Conservation (phyloP, 2,113 vertebrate species). For the Pampusana beccarii region DNA sequence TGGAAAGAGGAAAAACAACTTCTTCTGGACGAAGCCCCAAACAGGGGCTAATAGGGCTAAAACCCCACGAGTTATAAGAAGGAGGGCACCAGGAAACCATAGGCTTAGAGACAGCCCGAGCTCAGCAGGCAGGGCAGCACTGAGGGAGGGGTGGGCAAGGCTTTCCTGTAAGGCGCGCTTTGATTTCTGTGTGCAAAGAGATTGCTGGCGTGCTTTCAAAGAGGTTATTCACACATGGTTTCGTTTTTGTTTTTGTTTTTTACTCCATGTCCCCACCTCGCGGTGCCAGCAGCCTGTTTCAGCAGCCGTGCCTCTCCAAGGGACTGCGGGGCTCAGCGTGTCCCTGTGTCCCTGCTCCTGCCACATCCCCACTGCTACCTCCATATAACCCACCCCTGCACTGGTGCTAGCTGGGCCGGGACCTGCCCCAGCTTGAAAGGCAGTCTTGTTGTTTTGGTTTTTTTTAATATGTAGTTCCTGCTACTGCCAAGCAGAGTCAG, state of each 20-base stretch:
- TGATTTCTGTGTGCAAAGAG: neutral
- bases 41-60: neutral
- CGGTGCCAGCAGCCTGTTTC: neutral
- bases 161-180: neutral
- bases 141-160: neutral
- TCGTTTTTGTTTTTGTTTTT: neutral
- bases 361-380: neutral
- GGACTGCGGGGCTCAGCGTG: rapidly evolving
- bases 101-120: neutral
- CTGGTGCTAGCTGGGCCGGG: neutral
- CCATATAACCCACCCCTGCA: rapidly evolving
- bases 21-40: neutral
- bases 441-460: neutral
- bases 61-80: neutral
- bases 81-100: neutral
- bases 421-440: neutral
- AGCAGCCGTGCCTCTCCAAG: neutral
- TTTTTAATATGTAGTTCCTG: neutral
- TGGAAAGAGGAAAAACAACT: neutral
- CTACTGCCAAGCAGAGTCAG: neutral
- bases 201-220: neutral
- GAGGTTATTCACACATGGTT: neutral
- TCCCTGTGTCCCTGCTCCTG: no score
- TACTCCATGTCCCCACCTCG: neutral
- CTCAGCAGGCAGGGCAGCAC: rapidly evolving